Evolutionary conservation across 2,797 vertebrate species (phyloP).

Genomic region (Gallinago nigripennis): DNA sequence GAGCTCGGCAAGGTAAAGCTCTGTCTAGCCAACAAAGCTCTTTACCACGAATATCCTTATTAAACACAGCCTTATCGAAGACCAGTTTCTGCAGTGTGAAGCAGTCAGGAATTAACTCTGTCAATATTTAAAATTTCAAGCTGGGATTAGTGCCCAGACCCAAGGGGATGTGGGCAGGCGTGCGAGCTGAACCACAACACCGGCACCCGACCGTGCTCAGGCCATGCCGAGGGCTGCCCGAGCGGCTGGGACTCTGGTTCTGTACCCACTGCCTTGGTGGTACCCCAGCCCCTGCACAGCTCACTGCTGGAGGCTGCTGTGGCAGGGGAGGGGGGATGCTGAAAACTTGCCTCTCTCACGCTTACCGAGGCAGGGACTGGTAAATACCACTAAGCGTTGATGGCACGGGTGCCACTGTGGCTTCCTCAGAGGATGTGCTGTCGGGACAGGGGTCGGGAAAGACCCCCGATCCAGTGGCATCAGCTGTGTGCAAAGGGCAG

Average conservation of each 20-base stretch:
- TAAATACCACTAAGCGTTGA: neutral
- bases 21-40: slow-evolving; percentile 66
- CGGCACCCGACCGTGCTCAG: rapidly evolving
- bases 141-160: slow-evolving; percentile 36
- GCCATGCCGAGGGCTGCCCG: rapidly evolving
- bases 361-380: neutral
- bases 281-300: rapidly evolving
- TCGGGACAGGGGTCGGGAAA: neutral
- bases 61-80: slow-evolving; percentile 66
- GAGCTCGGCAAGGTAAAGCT: slow-evolving; percentile 51
- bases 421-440: neutral
- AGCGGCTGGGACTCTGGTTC: neutral
- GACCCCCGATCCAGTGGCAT: neutral
- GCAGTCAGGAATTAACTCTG: slow-evolving; percentile 57
- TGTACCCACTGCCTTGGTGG: neutral
- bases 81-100: slow-evolving; percentile 53
- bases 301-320: neutral
- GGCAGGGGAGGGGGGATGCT: neutral
- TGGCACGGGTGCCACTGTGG: neutral
- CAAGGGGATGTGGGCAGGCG: neutral
- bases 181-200: neutral
- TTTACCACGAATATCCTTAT: slow-evolving; percentile 57
- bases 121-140: slow-evolving; percentile 58
- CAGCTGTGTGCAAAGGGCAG: neutral
- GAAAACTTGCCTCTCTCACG: neutral